phyloP scores from a whole-genome alignment of 1,140 invertebrate genomes.

The Trichonephila clavipes region DNA sequence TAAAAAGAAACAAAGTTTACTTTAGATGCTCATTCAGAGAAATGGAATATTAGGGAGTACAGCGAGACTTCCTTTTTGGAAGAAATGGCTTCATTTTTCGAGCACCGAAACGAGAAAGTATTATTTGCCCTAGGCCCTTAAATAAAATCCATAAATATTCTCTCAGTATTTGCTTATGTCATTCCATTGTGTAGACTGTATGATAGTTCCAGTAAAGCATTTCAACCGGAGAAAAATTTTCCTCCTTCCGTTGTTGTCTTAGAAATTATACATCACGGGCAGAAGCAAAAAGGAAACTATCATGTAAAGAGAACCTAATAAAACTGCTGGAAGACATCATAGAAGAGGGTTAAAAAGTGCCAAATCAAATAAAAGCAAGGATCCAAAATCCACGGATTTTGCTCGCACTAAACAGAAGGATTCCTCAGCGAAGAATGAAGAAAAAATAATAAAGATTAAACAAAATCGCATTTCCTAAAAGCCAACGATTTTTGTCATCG shows the following conservation, averaged over 20 bases:
- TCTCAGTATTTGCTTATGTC: background rate
- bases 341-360: background rate
- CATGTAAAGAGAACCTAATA: background rate
- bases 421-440: background rate
- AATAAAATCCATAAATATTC: conserved; percentile 20
- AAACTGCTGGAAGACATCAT: background rate
- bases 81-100: background rate
- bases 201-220: background rate
- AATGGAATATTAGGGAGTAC: background rate
- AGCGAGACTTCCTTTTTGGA: background rate
- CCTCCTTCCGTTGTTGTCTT: background rate
- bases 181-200: background rate
- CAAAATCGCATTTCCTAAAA: background rate
- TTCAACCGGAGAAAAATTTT: background rate
- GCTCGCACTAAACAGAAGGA: background rate
- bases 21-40: background rate
- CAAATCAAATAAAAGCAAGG: conserved; percentile 18
- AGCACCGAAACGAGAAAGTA: background rate
- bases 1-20: background rate
- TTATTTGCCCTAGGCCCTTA: background rate
- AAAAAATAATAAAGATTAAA: background rate
- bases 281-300: background rate
- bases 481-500: conserved; percentile 14
- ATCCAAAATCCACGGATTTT: background rate
- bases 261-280: background rate